Base-by-base conservation (phyloP, 2,797 vertebrate species). In the Halcyon leucocephala region DNA sequence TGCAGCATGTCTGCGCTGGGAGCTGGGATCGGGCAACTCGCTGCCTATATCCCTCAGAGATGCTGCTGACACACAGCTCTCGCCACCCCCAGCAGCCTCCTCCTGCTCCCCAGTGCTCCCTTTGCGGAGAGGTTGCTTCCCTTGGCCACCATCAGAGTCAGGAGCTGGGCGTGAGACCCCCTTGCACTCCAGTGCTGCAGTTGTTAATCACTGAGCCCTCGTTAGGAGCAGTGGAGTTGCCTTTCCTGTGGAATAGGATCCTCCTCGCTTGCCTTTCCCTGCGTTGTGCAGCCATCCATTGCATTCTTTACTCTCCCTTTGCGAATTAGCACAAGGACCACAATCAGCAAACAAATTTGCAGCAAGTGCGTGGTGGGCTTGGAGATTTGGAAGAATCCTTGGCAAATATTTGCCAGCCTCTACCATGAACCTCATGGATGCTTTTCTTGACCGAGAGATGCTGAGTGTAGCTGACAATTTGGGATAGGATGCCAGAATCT, bases 331-430 rank as follows among this genome's bases (percentile, higher is more conserved):
- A 0, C 58, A 29, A 90, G 86, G 73, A 80, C 82, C 61, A 26
- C 0, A 28, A 82, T 96, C 46, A 61, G 95, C 96, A 96, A 97
- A 97, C 85, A 95, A 80, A 94, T 96, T 89, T 93, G 90, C 95
- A 81, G 93, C 1, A 14, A 55, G 86, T 9, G 5, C 24, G 21
- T 70, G 82, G 74, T 0, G 1, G 83, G 89, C 86, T 85, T 52
- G 58, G 93, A 94, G 95, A 95, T 93, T 95, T 89, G 87, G 89
- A 93, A 70, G 93, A 95, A 93, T 90, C 95, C 93, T 92, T 65
- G 66, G 94, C 94, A 97, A 97, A 97, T 97, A 97, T 97, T 97
- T 97, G 94, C 77, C 78, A 57, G 61, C 51, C 72, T 94, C 71
- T 1, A 3, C 44, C 0, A 4, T 5, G 9, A 88, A 33, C 54